Evolutionary conservation across 1,140 invertebrate genomes (phyloP), one percentile per base, ranked within the genome.

Genomic region (Meloidogyne exigua): DNA sequence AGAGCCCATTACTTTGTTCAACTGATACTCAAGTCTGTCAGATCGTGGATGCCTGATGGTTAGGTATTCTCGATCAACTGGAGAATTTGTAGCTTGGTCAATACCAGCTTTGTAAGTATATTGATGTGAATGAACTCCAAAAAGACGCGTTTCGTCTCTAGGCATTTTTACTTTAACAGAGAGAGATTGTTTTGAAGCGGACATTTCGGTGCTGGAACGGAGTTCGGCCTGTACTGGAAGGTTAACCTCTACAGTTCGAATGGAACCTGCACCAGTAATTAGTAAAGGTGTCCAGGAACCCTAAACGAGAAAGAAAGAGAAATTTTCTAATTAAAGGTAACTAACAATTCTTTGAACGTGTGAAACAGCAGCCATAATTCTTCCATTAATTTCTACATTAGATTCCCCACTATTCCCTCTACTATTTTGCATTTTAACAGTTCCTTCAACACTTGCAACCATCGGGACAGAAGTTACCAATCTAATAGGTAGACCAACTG

Each of bases 401-500:
- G 23, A 15, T 11, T 28, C 57, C 4, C n/a, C 18, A 0, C 1
- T n/a, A 5, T 21, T n/a, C 9, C 9, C 13, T 15, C 10, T 39
- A 3, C 44, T 49, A 57, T 57, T 21, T 57, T 57, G 49, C 18
- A 57, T 3, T 57, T 21, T n/a, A 57, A n/a, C 25, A n/a, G 57
- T 23, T 12, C 80, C 84, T 28, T 78, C 63, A 26, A 83, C 36
- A 26, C 63, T 49, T 65, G 74, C 62, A 62, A 84, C 21, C 23
- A 82, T 72, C 13, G 82, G 80, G 42, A 76, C 74, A 13, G 75
- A 74, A 62, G 76, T 49, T 9, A 64, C 44, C 44, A 82, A 62
- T 28, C 66, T 23, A 42, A 85, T 57, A 25, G 84, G 82, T 25
- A 84, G 25, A 75, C 84, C 84, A 25, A 77, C 44, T 39, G 80